phyloP scores from a whole-genome alignment of 2,113 vertebrate species.

The Plectropomus leopardus region DNA sequence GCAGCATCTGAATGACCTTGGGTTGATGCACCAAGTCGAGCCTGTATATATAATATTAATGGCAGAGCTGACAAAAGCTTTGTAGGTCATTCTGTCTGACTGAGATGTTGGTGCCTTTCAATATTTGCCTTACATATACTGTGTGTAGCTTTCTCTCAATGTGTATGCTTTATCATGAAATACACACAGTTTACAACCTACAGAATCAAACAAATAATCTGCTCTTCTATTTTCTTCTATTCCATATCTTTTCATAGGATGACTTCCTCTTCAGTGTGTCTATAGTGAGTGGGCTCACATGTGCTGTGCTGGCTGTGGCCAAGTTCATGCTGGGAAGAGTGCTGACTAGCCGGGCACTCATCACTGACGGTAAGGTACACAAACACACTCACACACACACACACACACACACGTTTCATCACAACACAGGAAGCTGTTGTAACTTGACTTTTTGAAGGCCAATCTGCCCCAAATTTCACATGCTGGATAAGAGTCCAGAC shows the following conservation, averaged over 20 bases:
- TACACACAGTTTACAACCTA: background rate
- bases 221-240: background rate
- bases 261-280: slow-evolving; percentile 97
- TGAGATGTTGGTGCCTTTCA: background rate
- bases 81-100: slow-evolving; percentile 30
- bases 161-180: background rate
- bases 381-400: slow-evolving; percentile 1
- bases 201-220: background rate
- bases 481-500: too few species aligned
- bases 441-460: too few species aligned
- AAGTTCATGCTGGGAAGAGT: slow-evolving; percentile 98
- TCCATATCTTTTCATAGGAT: slow-evolving; percentile 84
- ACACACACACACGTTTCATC: background rate
- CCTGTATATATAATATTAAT: slow-evolving; percentile 51
- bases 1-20: slow-evolving; percentile 53
- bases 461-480: too few species aligned
- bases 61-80: slow-evolving; percentile 26
- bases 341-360: slow-evolving; percentile 96
- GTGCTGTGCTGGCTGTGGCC: slow-evolving; percentile 90
- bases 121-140: background rate
- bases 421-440: too few species aligned
- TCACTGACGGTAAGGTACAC: slow-evolving; percentile 91
- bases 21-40: slow-evolving; percentile 27
- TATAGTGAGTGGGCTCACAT: slow-evolving; percentile 94
- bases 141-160: background rate